Base-by-base conservation (phyloP, 2,113 vertebrate genomes). In the Peromyscus californicus region DNA sequence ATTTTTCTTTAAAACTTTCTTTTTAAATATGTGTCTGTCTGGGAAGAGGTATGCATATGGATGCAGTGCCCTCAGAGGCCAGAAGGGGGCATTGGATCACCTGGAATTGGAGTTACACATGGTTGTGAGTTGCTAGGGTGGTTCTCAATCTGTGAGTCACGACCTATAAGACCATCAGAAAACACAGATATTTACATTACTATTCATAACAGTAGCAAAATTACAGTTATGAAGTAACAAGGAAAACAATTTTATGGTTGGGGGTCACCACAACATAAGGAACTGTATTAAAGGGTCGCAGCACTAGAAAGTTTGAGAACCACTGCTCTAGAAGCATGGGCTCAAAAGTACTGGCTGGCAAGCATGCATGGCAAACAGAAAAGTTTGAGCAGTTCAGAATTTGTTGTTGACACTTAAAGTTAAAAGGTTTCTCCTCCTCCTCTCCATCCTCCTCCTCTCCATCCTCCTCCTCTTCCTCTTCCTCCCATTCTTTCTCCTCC, bases 301-400 rank as follows among this genome's bases (percentile, higher is more conserved):
- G 70, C 70, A 39, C 19, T 39, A 39, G n/a, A 8, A 74, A 39
- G n/a, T 8, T 39, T 74, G n/a, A 39, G n/a, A 39, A 74, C 36
- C 70, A 19, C 19, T 19, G 8, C 19, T 74, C 7, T 24, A 15
- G 29, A 93, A 89, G 45, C 76, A 72, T 24, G 88, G 59, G 19
- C 92, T 94, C 39, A 39, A 67, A 85, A 48, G 59, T 10, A 84
- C 88, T 42, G 39, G 33, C 63, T 93, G 54, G 51, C 69, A 98
- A 95, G 75, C 54, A 78, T 12, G 13, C 61, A 69, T 45, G 69
- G 74, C 51, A 22, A n/a, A 79, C 19, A 31, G 6, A 76, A 76
- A 29, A 26, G 91, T 90, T 72, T 79, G 93, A 88, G 63, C 75
- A 92, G 75, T 90, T 59, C 17, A 80, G 29, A 95, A 78, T 90